Evolutionary conservation across 2,113 vertebrate genomes (phyloP).

Genomic region (Podarcis cretensis): DNA sequence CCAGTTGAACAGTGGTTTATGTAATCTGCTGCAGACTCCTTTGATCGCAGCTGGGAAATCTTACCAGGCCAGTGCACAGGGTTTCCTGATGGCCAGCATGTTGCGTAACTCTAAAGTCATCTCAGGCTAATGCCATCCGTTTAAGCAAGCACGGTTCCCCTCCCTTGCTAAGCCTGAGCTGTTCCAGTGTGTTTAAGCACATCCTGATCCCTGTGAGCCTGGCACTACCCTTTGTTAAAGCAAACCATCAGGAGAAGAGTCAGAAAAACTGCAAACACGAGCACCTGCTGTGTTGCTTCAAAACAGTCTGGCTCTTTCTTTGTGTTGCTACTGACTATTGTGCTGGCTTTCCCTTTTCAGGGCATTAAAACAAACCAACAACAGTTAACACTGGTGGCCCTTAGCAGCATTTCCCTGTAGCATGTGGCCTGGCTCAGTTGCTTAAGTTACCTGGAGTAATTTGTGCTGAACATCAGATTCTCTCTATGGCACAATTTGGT

Average conservation of each 20-base stretch:
- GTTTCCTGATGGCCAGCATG: constrained; percentile 58
- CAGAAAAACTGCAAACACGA: background rate
- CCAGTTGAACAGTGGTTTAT: constrained; percentile 64
- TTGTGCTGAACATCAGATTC: background rate
- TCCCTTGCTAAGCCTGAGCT: constrained; percentile 39
- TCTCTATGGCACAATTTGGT: background rate
- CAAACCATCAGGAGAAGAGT: background rate
- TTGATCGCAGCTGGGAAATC: constrained; percentile 71
- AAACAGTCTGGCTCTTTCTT: background rate
- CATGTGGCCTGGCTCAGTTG: background rate
- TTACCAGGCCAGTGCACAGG: constrained; percentile 66
- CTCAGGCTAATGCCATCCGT: constrained; percentile 59
- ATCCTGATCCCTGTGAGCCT: constrained; percentile 47
- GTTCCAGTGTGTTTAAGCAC: constrained; percentile 35
- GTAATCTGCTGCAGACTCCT: constrained; percentile 73
- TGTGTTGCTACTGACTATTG: background rate
- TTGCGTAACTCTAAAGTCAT: constrained; percentile 71
- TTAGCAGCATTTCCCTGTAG: background rate
- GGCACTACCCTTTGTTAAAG: constrained; percentile 34
- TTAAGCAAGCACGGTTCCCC: constrained; percentile 49
- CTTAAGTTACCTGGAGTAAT: background rate
- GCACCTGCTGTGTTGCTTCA: background rate
- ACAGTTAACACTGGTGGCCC: background rate
- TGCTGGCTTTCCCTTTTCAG: background rate
- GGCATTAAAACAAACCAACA: background rate